Evolutionary conservation across 1,140 invertebrate genomes (phyloP), one percentile per base, ranked within the genome.

Genomic region (Chrysomallon squamiferum): DNA sequence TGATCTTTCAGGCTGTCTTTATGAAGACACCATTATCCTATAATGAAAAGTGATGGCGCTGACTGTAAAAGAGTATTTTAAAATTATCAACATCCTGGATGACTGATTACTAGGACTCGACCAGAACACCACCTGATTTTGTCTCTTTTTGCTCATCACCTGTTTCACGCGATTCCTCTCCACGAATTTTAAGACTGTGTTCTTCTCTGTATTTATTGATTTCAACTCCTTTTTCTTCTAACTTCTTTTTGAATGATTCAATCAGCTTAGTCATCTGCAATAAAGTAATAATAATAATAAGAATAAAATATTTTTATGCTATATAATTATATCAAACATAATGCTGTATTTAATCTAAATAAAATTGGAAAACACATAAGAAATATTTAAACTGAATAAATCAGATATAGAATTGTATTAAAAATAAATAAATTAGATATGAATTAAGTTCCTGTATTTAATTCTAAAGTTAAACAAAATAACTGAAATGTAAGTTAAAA

Each of bases 161-260:
- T 47, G 58, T 59, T 9, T 72, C 71, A 35, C 79, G 84, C 25
- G 59, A 67, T 7, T 85, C 85, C 62, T 86, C 84, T 20, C 86
- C 87, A 32, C 84, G 81, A 30, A 89, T 85, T 62, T 85, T 81
- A 74, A 98, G 95, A 82, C 95, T 94, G 78, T 97, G 89, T 75
- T 93, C 92, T 79, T 96, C 93, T 81, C 95, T 94, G 84, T 93
- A 98, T 71, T 95, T 92, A 82, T 97, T 95, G 38, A 98, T 92
- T 86, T 97, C 95, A 57, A 89, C 86, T 5, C 95, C 95, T 86
- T 97, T 98, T 70, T 91, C 90, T 38, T 90, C 88, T 15, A 97
- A 85, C 83, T 96, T 92, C 56, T 92, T 91, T 57, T 91, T 92
- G 15, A 96, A 87, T 59, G 88, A 88, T 79, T 92, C 90, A 59